Conservation (phyloP, 2,797 vertebrate species). For the Amphiprion clarkii region DNA sequence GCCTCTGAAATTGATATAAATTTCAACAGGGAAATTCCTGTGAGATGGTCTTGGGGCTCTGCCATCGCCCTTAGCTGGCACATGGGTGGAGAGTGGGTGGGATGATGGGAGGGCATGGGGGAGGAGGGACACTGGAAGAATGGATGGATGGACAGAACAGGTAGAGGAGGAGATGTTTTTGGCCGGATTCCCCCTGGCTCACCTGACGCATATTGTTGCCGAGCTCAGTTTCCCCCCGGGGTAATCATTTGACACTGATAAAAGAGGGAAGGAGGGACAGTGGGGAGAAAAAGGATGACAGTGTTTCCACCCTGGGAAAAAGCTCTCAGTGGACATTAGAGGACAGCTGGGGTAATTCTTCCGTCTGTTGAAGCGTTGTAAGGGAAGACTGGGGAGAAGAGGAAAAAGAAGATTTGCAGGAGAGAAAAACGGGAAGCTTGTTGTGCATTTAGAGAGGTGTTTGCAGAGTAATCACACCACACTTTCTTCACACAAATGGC, state of each 20-base stretch:
- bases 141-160: constrained; percentile 36
- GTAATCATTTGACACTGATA: constrained; percentile 83
- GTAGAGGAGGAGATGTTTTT: constrained; percentile 59
- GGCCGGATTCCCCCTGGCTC: constrained; percentile 49
- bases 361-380: constrained; percentile 53
- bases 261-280: constrained; percentile 63
- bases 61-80: constrained; percentile 64
- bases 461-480: constrained; percentile 19
- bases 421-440: constrained; percentile 20
- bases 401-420: constrained; percentile 4
- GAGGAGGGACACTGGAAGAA: constrained; percentile 16
- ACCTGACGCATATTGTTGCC: constrained; percentile 66
- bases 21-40: constrained; percentile 79
- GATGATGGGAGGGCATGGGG: constrained; percentile 42
- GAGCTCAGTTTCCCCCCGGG: constrained; percentile 65
- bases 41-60: constrained; percentile 57
- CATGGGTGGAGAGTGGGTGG: constrained; percentile 37
- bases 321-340: constrained; percentile 70
- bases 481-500: constrained; percentile 21
- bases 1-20: constrained; percentile 75
- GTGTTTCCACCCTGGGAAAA: constrained; percentile 81
- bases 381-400: constrained; percentile 24
- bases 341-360: constrained; percentile 71
- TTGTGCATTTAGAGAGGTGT: constrained; percentile 40
- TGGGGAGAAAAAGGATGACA: constrained; percentile 71